Conservation (phyloP, 2,113 vertebrate genomes). For the Pelusios castaneus region DNA sequence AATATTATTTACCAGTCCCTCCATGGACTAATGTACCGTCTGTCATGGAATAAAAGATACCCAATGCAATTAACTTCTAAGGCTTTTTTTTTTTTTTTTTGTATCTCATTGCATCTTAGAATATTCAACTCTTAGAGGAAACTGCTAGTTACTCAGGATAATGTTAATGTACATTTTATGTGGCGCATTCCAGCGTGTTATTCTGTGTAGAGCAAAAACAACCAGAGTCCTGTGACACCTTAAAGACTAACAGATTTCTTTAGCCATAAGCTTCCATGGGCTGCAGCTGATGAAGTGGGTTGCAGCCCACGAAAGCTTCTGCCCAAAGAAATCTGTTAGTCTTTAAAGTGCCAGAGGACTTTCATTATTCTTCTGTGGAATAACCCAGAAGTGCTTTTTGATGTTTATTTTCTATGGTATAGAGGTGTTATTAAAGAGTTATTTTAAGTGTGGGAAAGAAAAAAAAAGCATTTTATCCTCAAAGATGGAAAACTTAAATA, state of each 20-base stretch:
- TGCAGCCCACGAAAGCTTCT: too few species aligned
- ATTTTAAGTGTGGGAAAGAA: background rate
- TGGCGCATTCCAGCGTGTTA: too few species aligned
- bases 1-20: background rate
- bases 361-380: background rate
- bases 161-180: accelerated
- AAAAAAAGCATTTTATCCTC: background rate
- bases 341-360: too few species aligned
- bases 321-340: too few species aligned
- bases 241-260: too few species aligned
- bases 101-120: background rate
- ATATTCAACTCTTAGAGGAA: background rate
- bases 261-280: too few species aligned
- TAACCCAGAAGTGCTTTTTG: background rate
- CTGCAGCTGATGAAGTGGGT: too few species aligned
- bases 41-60: background rate
- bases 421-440: background rate
- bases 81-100: background rate
- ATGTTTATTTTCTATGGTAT: background rate
- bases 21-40: background rate
- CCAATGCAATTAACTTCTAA: background rate
- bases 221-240: too few species aligned
- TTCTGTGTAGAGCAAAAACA: too few species aligned
- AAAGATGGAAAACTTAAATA: background rate
- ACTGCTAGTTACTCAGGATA: background rate